Evolutionary conservation across 2,797 vertebrate species (phyloP).

Genomic region (Mormyrus proboscirostris): DNA sequence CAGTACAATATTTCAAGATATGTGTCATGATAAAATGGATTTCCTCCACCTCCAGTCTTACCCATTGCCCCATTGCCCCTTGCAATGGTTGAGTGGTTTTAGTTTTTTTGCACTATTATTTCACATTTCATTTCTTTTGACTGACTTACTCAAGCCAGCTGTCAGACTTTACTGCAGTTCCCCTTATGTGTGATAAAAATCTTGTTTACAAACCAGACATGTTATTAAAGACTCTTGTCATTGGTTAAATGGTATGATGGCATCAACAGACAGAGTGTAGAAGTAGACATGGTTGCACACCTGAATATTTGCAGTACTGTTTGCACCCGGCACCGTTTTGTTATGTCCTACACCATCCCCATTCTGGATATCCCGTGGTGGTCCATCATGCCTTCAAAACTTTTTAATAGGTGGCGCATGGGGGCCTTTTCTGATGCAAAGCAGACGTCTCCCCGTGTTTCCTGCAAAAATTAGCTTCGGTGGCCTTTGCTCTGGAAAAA

Average conservation of each 20-base stretch:
- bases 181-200: background rate
- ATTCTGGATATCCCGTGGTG: background rate
- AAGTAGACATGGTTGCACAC: background rate
- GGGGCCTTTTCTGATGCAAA: background rate
- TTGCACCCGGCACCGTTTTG: background rate
- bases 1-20: background rate
- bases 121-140: background rate
- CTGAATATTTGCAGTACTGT: background rate
- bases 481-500: background rate
- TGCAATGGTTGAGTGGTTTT: background rate
- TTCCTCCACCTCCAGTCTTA: background rate
- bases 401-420: background rate
- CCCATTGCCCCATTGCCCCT: background rate
- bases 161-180: background rate
- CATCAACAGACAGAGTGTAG: background rate
- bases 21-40: background rate
- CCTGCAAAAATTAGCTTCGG: background rate
- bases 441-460: background rate
- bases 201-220: background rate
- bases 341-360: background rate
- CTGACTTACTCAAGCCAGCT: background rate
- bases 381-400: constrained; percentile 3
- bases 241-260: background rate
- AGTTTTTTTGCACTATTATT: background rate
- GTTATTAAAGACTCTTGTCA: background rate